Conservation (phyloP, 2,888 invertebrate species). For the Macropis europaea region DNA sequence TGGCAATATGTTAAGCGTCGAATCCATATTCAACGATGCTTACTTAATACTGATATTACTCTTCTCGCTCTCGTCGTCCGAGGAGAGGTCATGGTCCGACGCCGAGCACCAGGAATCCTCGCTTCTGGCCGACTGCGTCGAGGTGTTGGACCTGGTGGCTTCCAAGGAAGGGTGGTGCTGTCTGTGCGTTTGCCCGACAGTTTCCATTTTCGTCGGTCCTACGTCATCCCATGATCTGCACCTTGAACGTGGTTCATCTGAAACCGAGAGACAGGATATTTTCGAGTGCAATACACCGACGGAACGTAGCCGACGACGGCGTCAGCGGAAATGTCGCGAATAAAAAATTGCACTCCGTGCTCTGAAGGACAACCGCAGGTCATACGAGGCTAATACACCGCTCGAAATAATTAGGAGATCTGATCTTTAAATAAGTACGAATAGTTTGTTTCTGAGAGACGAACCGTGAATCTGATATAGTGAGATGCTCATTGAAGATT, state of each 20-base stretch:
- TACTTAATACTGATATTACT: constrained; percentile 81
- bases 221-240: constrained; percentile 90
- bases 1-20: no score
- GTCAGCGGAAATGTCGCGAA: no score
- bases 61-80: constrained; percentile 85
- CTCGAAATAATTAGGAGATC: no score
- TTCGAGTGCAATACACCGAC: neutral
- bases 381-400: no score
- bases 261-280: neutral
- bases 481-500: no score
- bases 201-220: constrained; percentile 73
- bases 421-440: no score
- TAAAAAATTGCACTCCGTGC: no score
- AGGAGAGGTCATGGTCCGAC: constrained; percentile 84
- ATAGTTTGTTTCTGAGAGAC: no score
- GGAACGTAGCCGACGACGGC: no score
- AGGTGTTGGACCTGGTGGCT: constrained; percentile 73
- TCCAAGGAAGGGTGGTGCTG: constrained; percentile 74
- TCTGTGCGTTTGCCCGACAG: constrained; percentile 66
- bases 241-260: constrained; percentile 90
- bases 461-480: no score
- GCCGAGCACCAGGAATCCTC: constrained; percentile 86
- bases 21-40: no score
- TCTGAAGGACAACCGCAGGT: no score
- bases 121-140: constrained; percentile 80